A percentile compares a stretch with the other conserved stretches of the same genome.
These are phyloP conservation scores for Paraescarpia echinospica DNA, from an alignment of 1,140 invertebrate genomes.

Conservation along the genomic window DNA sequence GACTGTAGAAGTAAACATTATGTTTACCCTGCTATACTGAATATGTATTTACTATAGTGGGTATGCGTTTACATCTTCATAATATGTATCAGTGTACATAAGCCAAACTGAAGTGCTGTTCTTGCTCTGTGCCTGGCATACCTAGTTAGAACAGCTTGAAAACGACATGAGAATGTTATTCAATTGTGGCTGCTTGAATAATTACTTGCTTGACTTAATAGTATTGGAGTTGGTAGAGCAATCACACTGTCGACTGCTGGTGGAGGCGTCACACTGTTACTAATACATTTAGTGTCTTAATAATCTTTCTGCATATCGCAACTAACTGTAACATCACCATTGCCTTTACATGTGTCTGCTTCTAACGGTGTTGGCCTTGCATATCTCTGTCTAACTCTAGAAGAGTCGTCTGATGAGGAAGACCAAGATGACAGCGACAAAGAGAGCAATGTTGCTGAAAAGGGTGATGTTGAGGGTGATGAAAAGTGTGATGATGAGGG, in stretches of 20 bases:
- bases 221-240: not conserved
- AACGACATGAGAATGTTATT: not conserved
- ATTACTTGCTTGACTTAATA: not conserved
- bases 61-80: no score
- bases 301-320: not conserved
- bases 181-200: not conserved
- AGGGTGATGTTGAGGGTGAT: not conserved
- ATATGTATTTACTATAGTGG: not conserved
- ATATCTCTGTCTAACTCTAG: not conserved
- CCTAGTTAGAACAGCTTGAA: not conserved
- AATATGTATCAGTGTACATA: not conserved
- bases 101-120: not conserved
- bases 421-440: not conserved
- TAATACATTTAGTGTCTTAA: not conserved
- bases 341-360: not conserved
- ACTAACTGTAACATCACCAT: not conserved
- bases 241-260: not conserved
- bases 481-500: no score
- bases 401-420: not conserved
- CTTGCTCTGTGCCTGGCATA: not conserved
- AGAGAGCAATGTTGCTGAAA: not conserved
- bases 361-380: not conserved
- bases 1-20: not conserved
- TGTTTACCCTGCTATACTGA: no score
- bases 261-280: not conserved